Conservation (phyloP, 1,140 invertebrate genomes). For the Papilio glaucus region DNA sequence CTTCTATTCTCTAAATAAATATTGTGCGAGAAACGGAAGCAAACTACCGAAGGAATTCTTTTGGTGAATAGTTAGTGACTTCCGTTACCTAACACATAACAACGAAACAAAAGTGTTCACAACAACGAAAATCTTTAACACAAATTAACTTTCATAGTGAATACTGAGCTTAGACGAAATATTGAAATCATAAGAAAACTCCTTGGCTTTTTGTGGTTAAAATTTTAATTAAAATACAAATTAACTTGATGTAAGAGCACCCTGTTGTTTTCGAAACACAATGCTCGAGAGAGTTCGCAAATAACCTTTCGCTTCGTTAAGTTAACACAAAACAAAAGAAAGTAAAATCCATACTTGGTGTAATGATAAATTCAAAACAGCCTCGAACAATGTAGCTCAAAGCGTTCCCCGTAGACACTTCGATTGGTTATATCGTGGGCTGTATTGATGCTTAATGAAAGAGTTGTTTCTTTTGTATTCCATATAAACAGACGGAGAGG, state of each 20-base stretch:
- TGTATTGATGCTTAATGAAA: constrained; percentile 24
- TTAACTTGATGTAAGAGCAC: constrained; percentile 8
- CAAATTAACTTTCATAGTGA: no score
- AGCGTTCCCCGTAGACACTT: neutral
- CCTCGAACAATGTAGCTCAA: constrained; percentile 10
- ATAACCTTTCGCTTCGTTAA: constrained; percentile 30
- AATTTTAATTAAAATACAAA: constrained; percentile 21
- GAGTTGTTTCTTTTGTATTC: constrained; percentile 19
- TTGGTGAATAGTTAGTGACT: no score
- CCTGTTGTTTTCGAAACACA: neutral
- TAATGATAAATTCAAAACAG: constrained; percentile 34
- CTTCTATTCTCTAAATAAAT: no score
- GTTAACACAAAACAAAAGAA: constrained; percentile 30
- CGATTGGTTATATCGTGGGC: constrained; percentile 19
- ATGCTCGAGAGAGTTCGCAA: constrained; percentile 14
- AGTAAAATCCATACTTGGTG: constrained; percentile 30
- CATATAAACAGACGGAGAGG: neutral
- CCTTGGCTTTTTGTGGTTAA: constrained; percentile 7
- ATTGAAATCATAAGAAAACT: neutral
- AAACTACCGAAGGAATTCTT: no score
- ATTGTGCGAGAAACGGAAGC: no score
- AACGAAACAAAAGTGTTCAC: no score
- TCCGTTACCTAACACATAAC: no score
- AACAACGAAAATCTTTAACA: no score
- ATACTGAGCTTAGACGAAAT: no score